A percentile compares a stretch with the other conserved stretches of the same genome.
phyloP scores from a whole-genome alignment of 1,140 invertebrate genomes.

The Tachypleus tridentatus region DNA sequence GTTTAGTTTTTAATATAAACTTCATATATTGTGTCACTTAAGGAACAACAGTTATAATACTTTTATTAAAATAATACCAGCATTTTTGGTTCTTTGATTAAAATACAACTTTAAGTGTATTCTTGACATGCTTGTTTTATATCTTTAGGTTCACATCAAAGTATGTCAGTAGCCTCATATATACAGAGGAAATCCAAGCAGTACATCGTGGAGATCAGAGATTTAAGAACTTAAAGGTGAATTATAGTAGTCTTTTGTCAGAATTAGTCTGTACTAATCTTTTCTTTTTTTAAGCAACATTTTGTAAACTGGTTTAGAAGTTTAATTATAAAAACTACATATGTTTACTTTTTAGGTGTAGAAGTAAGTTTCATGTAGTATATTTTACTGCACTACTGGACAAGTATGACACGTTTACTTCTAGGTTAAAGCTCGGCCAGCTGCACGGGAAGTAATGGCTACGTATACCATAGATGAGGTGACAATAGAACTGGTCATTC shows the following conservation, averaged over 20 bases:
- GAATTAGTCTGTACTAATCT: no score
- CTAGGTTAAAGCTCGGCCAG: conserved; percentile 55
- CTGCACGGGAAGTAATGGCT: conserved; percentile 60
- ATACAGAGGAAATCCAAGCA: conserved; percentile 51
- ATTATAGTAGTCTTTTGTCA: no score
- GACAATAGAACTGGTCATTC: conserved; percentile 62
- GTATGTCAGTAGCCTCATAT: conserved; percentile 57
- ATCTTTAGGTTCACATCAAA: conserved; percentile 46
- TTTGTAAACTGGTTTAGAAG: no score
- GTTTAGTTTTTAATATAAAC: background rate
- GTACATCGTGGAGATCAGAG: conserved; percentile 37
- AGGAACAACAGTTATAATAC: no score
- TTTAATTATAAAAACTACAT: no score
- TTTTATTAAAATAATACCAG: background rate
- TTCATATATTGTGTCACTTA: no score
- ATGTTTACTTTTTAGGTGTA: background rate
- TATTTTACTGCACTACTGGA: background rate
- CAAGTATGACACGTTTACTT: conserved; percentile 1
- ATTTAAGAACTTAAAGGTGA: conserved; percentile 57
- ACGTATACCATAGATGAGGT: conserved; percentile 68
- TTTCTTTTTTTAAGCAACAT: no score
- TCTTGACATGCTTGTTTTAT: no score
- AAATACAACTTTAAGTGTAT: no score
- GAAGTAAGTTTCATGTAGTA: background rate
- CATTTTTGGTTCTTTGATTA: conserved; percentile 1